Evolutionary conservation across 1,140 invertebrate species (phyloP), one percentile per base, ranked within the genome.

Genomic region (Cydia amplana): DNA sequence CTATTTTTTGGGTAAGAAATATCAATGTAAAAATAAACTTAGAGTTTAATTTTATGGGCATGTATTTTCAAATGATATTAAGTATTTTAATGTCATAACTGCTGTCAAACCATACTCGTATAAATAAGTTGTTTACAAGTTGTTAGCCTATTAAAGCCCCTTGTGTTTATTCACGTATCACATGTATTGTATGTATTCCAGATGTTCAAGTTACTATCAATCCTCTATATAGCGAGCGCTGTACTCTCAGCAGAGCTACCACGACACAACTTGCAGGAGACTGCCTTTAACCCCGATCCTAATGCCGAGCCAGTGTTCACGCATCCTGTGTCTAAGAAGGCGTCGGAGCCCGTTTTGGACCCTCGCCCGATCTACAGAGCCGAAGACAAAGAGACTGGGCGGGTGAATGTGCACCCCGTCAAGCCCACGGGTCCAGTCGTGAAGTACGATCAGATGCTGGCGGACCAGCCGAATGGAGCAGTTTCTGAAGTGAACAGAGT

Each of bases 361-460:
- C 67, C 80, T 81, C 87, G 84, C 74, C 90, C 91, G 28, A 79
- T 92, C 6, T 92, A 88, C 74, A 86, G 78, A 78, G 75, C 74
- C 10, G 88, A 90, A 28, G 85, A 87, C 23, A 81, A 75, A 55
- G 80, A 76, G 25, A 83, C 78, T 74, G 86, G 87, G 6, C 77
- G 85, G 46, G 85, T 83, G 9, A 86, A 83, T 55, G 86, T 91
- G 32, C 85, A 88, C 75, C 84, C 85, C 46, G 86, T 90, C 6
- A 84, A 80, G 43, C 55, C 88, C 40, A 73, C 51, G 25, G 84
- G 82, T 43, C 79, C 83, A 5, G 75, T 87, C 63, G 84, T 85
- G 6, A 87, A 87, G 70, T 83, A 91, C 78, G 87, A 90, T 32
- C 46, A 65, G 14, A 91, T 92, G 90, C 64, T 92, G 65, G 81